Percentiles rank a stretch among this genome's conserved stretches.
Evolutionary conservation across 2,113 vertebrate genomes (phyloP).

Genomic region (Acanthisitta chloris): DNA sequence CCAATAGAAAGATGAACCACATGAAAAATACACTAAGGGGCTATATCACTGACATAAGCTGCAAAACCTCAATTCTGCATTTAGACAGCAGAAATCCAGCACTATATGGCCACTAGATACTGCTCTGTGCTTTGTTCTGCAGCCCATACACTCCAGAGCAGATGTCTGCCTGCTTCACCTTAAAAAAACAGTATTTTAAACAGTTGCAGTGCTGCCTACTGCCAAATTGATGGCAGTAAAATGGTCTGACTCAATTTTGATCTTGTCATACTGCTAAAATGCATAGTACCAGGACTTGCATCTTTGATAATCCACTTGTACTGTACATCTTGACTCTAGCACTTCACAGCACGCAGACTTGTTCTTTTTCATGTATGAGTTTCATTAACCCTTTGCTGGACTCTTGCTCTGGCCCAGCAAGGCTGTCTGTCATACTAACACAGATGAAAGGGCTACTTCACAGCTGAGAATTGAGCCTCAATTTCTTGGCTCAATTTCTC

Average conservation of each 20-base stretch:
- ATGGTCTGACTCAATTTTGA: conserved; percentile 10
- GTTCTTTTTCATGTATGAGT: neutral
- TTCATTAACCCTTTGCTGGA: neutral
- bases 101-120: neutral
- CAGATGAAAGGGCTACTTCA: neutral
- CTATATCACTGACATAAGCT: neutral
- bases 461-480: neutral
- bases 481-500: neutral
- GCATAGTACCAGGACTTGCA: neutral
- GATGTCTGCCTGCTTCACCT: neutral
- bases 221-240: conserved; percentile 20
- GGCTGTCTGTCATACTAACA: neutral
- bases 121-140: conserved; percentile 15
- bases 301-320: neutral
- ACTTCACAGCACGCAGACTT: neutral
- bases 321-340: neutral
- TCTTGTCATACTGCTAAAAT: neutral
- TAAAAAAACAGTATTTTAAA: neutral
- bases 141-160: neutral
- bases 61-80: neutral
- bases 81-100: neutral
- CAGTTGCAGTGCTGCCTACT: neutral
- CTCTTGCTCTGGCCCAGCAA: neutral
- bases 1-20: neutral
- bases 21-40: neutral